Evolutionary conservation across 2,113 vertebrate genomes (phyloP).

Genomic region (Thomomys bottae): DNA sequence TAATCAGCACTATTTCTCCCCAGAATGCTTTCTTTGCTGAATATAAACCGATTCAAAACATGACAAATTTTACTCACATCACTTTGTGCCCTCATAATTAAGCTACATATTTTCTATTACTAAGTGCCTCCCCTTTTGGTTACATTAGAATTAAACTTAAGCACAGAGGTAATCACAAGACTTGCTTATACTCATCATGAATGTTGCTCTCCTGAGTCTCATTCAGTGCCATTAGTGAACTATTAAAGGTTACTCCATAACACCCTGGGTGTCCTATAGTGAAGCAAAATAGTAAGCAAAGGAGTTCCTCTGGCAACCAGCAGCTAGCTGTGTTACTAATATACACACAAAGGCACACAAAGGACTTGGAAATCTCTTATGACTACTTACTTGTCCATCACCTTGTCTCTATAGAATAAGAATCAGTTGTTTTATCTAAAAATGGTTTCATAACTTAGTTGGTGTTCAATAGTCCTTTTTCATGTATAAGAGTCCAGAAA

Average conservation of each 20-base stretch:
- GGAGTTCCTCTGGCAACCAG: background rate
- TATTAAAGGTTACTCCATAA: too few relatives aligned
- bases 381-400: background rate
- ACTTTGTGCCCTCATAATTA: background rate
- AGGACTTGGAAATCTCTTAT: background rate
- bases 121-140: background rate
- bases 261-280: background rate
- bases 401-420: background rate
- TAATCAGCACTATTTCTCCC: constrained; percentile 47
- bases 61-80: constrained; percentile 37
- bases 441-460: constrained; percentile 18
- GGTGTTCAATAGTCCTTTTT: background rate
- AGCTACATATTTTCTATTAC: background rate
- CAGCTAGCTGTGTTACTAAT: background rate
- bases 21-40: constrained; percentile 52
- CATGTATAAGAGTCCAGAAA: background rate
- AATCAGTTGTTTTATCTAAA: background rate
- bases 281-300: background rate
- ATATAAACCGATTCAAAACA: constrained; percentile 55
- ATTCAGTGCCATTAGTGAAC: background rate
- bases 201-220: constrained; percentile 19
- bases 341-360: background rate
- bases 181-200: background rate
- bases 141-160: constrained; percentile 3
- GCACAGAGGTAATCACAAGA: background rate